These are phyloP conservation scores for Sternarchorhynchus goeldii DNA, from an alignment of 2,797 vertebrate species.

Conservation along the genomic window DNA sequence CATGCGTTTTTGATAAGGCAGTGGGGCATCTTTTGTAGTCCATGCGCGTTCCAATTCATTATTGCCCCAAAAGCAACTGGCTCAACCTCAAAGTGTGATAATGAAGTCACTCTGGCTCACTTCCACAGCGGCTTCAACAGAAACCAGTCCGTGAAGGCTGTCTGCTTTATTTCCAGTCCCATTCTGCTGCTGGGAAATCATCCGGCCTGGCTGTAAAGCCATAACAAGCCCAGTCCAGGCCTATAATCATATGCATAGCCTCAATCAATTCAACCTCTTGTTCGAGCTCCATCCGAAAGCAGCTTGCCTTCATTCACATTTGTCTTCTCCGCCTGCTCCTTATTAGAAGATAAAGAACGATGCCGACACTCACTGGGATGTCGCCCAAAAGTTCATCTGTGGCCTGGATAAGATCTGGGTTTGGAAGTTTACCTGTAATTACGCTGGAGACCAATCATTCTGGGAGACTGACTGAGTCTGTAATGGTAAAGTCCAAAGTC, in stretches of 20 bases:
- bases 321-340: not conserved
- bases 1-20: slow-evolving; percentile 34
- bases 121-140: not conserved
- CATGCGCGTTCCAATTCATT: slow-evolving; percentile 47
- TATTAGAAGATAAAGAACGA: slow-evolving; percentile 32
- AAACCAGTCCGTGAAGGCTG: not conserved
- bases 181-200: slow-evolving; percentile 45
- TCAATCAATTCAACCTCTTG: slow-evolving; percentile 31
- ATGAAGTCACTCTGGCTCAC: slow-evolving; percentile 23
- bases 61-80: slow-evolving; percentile 46
- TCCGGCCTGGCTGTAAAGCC: slow-evolving; percentile 57
- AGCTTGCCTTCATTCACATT: slow-evolving; percentile 7
- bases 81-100: slow-evolving; percentile 52
- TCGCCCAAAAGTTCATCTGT: slow-evolving; percentile 28
- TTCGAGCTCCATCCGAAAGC: slow-evolving; percentile 10
- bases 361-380: not conserved
- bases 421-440: slow-evolving; percentile 36
- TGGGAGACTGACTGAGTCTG: slow-evolving; percentile 57
- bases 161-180: slow-evolving; percentile 26
- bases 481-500: slow-evolving; percentile 54
- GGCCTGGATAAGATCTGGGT: slow-evolving; percentile 8
- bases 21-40: not conserved
- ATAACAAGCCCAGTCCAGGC: slow-evolving; percentile 43
- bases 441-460: slow-evolving; percentile 31
- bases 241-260: slow-evolving; percentile 41